Evolutionary conservation across 2,797 vertebrate genomes (phyloP), one percentile per base, ranked within the genome.

Genomic region (Propithecus deckenii): DNA sequence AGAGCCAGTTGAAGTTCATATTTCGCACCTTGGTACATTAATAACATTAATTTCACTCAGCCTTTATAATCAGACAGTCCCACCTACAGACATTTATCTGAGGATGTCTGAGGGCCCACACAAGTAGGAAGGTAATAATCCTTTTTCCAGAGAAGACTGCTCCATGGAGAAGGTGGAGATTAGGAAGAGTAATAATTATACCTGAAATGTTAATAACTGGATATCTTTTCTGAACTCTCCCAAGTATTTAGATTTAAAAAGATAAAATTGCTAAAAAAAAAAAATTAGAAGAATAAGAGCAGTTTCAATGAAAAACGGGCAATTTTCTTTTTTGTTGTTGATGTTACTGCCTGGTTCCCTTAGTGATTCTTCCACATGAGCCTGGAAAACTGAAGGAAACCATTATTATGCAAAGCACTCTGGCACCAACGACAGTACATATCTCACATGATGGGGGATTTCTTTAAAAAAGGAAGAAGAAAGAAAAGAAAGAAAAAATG

Each of bases 321-420:
- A 98, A 98, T 98, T 98, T 98, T 98, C 98, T 98, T 98, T 98
- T 97, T 96, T 97, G 97, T 93, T 97, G 96, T 96, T 97, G 96
- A 79, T 98, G 96, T 98, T 98, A 94, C 92, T 96, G 98, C 95
- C 89, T 96, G 72, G 97, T 98, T 99, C 98, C 98, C 98, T 98
- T 98, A 98, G 92, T 92, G 98, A 98, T 81, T 97, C 94, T 80
- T 80, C 99, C 99, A 98, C 98, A 98, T 98, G 99, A 99, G 98
- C 98, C 95, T 38, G 97, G 98, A 98, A 98, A 98, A 99, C 97
- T 98, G 98, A 98, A 99, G 99, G 98, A 98, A 98, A 98, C 99
- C 98, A 98, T 99, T 99, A 98, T 99, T 98, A 99, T 99, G 99
- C 99, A 99, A 99, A 99, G 97, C 94, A 91, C 80, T 97, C 97